These are phyloP conservation scores for Eleginops maclovinus DNA, from an alignment of 2,113 vertebrate species.

Conservation along the genomic window DNA sequence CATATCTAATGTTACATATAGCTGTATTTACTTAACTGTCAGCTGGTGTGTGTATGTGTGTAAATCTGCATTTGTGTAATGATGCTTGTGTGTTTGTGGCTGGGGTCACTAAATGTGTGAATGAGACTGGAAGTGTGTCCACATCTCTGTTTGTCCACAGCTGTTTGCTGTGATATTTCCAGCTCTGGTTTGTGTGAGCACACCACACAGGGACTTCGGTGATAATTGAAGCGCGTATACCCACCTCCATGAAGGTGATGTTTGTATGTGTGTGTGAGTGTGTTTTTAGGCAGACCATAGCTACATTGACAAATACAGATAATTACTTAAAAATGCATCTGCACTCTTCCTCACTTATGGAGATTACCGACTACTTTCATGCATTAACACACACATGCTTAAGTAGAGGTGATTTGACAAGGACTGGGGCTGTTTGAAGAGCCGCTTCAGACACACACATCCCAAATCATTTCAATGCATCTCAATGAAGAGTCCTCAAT, in stretches of 20 bases:
- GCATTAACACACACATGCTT: constrained; percentile 22
- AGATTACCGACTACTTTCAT: constrained; percentile 59
- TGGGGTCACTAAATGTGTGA: constrained; percentile 48
- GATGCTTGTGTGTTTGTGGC: constrained; percentile 31
- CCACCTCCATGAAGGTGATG: not conserved
- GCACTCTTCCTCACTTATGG: constrained; percentile 63
- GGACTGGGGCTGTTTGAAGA: constrained; percentile 63
- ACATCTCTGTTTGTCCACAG: constrained; percentile 55
- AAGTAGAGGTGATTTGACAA: constrained; percentile 42
- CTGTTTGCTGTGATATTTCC: constrained; percentile 64
- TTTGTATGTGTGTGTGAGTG: not conserved
- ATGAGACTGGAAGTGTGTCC: constrained; percentile 43
- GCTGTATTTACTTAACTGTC: constrained; percentile 27
- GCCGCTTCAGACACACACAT: constrained; percentile 63
- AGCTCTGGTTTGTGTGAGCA: constrained; percentile 52
- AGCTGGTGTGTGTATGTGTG: not conserved
- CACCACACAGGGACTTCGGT: constrained; percentile 36
- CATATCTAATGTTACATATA: constrained; percentile 23
- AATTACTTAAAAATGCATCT: constrained; percentile 67
- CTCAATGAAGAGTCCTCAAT: constrained; percentile 73
- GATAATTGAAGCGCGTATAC: constrained; percentile 46
- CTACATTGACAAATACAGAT: constrained; percentile 49
- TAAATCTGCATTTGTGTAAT: constrained; percentile 30
- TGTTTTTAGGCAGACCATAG: constrained; percentile 2
- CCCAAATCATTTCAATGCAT: constrained; percentile 74